phyloP scores from a whole-genome alignment of 1,140 invertebrate genomes.

The Drosophila prosaltans region DNA sequence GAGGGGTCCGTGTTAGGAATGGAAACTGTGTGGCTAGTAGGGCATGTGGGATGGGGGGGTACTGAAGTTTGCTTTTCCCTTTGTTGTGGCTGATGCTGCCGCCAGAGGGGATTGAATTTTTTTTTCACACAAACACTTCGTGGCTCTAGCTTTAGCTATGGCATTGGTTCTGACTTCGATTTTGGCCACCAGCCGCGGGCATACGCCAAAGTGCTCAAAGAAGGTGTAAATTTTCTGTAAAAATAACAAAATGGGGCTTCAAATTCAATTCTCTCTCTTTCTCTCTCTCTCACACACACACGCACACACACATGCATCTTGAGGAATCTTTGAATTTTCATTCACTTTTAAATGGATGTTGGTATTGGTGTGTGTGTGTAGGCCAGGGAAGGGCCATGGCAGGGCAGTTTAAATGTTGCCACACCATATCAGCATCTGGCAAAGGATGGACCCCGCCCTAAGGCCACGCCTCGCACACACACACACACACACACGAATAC shows the following conservation, averaged over 20 bases:
- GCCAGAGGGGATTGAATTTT: slow-evolving; percentile 9
- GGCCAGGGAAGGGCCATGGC: background rate
- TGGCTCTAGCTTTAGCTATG: background rate
- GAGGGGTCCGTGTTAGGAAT: slow-evolving; percentile 6
- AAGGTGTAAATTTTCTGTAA: slow-evolving; percentile 32
- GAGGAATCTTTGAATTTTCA: slow-evolving; percentile 25
- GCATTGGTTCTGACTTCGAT: background rate
- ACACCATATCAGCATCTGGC: slow-evolving; percentile 17
- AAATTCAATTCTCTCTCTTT: slow-evolving; percentile 28
- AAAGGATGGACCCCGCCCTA: slow-evolving; percentile 10
- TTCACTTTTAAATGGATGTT: slow-evolving; percentile 12
- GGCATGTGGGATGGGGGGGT: background rate
- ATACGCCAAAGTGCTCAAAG: slow-evolving; percentile 23
- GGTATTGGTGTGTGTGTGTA: background rate
- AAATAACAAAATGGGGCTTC: slow-evolving; percentile 27
- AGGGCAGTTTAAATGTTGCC: slow-evolving; percentile 3
- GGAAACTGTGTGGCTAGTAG: slow-evolving; percentile 9
- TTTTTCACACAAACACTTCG: background rate
- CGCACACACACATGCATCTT: slow-evolving; percentile 2
- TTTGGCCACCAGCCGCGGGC: slow-evolving; percentile 13
- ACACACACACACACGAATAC: slow-evolving; percentile 6
- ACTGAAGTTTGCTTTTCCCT: background rate
- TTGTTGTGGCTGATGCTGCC: slow-evolving; percentile 18
- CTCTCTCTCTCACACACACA: slow-evolving; percentile 1
- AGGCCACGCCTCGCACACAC: slow-evolving; percentile 8